Evolutionary conservation across 2,113 vertebrate genomes (phyloP).

Genomic region (Dasyprocta punctata): DNA sequence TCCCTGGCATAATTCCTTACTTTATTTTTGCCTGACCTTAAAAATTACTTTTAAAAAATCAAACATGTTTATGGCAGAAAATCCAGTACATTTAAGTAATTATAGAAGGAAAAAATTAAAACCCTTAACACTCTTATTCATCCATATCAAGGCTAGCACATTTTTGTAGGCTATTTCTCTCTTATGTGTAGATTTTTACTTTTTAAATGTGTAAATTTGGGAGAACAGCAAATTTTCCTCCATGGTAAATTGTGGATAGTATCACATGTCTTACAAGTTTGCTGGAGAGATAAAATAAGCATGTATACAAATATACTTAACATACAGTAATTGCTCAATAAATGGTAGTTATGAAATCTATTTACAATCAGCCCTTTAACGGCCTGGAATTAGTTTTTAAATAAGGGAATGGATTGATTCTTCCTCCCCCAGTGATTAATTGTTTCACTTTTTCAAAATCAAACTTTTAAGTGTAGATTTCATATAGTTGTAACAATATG

Average conservation of each 20-base stretch:
- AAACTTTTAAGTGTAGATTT: not conserved
- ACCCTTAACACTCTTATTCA: not conserved
- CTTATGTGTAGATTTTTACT: not conserved
- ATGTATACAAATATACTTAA: not conserved
- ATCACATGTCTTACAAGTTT: not conserved
- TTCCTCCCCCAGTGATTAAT: not conserved
- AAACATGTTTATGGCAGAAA: not conserved
- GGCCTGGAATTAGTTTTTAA: not conserved
- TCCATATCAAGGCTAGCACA: not conserved
- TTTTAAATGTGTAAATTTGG: not conserved
- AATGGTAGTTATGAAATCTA: not conserved
- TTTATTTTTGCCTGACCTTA: not conserved
- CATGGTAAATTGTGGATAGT: not conserved
- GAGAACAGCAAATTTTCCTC: not conserved
- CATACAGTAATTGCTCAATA: not conserved
- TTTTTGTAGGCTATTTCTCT: not conserved
- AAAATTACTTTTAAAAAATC: not conserved
- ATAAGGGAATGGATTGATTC: not conserved
- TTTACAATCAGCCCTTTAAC: not conserved
- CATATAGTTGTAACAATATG: not conserved
- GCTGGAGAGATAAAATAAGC: not conserved
- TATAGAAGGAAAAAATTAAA: conserved; percentile 7
- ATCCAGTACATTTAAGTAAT: not conserved
- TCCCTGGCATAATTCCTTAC: not conserved
- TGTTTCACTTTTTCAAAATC: not conserved